Conservation (phyloP, 1,140 invertebrate species). For the Pachyrhynchus sulphureomaculatus region DNA sequence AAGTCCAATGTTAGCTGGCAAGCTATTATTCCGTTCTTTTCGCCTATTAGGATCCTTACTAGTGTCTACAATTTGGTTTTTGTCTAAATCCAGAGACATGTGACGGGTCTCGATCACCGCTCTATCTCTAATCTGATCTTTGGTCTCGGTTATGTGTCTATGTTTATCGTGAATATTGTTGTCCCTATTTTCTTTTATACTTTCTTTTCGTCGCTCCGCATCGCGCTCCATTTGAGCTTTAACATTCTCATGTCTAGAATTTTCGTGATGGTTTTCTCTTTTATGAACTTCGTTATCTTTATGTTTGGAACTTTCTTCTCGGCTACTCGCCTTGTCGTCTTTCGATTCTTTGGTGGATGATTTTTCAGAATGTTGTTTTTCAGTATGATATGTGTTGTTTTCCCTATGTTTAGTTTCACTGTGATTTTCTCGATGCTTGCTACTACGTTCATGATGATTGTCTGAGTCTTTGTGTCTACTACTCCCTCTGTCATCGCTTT, state of each 20-base stretch:
- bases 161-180: conserved; percentile 48
- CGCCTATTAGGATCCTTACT: conserved; percentile 50
- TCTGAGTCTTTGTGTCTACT: conserved; percentile 43
- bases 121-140: conserved; percentile 40
- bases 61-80: conserved; percentile 13
- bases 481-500: conserved; percentile 51
- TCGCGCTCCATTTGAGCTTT: conserved; percentile 41
- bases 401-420: conserved; percentile 44
- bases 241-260: conserved; percentile 38
- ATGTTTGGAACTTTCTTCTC: not conserved
- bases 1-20: conserved; percentile 62
- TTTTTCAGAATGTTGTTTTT: conserved; percentile 28
- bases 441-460: conserved; percentile 47
- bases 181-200: conserved; percentile 51
- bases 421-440: conserved; percentile 46
- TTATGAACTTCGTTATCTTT: conserved; percentile 3
- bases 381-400: conserved; percentile 24
- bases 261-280: conserved; percentile 25
- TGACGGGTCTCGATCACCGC: conserved; percentile 43
- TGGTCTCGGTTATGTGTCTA: conserved; percentile 41
- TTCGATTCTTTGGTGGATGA: conserved; percentile 39
- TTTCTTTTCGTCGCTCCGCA: conserved; percentile 45
- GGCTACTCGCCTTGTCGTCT: conserved; percentile 28
- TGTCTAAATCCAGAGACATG: conserved; percentile 45
- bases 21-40: conserved; percentile 62